phyloP scores from a whole-genome alignment of 2,888 invertebrate genomes.

The Margaritifera margaritifera region DNA sequence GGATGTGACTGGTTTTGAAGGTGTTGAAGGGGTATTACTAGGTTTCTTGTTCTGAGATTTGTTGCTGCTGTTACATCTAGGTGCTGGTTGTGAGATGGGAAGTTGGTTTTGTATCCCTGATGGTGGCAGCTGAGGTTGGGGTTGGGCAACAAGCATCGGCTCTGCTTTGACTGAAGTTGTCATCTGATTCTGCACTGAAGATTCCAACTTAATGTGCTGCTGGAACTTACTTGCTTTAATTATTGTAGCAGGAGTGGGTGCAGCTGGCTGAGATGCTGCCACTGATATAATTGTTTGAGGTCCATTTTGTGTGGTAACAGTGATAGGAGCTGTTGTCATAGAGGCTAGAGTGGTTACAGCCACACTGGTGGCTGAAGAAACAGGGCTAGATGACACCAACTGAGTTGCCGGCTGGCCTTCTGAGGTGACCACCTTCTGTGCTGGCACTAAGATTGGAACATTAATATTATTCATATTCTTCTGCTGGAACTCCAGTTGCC shows the following conservation, averaged over 20 bases:
- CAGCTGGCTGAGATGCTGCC: constrained; percentile 27
- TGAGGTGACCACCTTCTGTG: constrained; percentile 27
- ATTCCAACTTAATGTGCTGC: constrained; percentile 31
- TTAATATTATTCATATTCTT: constrained; percentile 74
- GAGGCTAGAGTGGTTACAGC: constrained; percentile 19
- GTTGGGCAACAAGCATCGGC: constrained; percentile 32
- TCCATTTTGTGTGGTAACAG: constrained; percentile 44
- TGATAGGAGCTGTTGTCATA: constrained; percentile 17
- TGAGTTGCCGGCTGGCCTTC: constrained; percentile 20
- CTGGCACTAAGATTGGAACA: constrained; percentile 41
- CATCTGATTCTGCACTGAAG: constrained; percentile 23
- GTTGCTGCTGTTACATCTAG: constrained; percentile 36
- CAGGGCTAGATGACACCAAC: constrained; percentile 11
- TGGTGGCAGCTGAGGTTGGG: constrained; percentile 39
- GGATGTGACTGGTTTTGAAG: constrained; percentile 73
- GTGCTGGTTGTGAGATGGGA: constrained; percentile 38
- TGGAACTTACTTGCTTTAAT: constrained; percentile 9
- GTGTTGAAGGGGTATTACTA: constrained; percentile 63
- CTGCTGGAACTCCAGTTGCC: constrained; percentile 87
- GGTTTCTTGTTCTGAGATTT: constrained; percentile 31
- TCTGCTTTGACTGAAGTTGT: constrained; percentile 24
- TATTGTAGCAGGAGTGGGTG: constrained; percentile 27
- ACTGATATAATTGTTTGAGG: constrained; percentile 41
- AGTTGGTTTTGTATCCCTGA: constrained; percentile 21
- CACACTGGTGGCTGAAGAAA: constrained; percentile 7